Conservation (phyloP, 1,140 invertebrate genomes). For the Scylla paramamosain region DNA sequence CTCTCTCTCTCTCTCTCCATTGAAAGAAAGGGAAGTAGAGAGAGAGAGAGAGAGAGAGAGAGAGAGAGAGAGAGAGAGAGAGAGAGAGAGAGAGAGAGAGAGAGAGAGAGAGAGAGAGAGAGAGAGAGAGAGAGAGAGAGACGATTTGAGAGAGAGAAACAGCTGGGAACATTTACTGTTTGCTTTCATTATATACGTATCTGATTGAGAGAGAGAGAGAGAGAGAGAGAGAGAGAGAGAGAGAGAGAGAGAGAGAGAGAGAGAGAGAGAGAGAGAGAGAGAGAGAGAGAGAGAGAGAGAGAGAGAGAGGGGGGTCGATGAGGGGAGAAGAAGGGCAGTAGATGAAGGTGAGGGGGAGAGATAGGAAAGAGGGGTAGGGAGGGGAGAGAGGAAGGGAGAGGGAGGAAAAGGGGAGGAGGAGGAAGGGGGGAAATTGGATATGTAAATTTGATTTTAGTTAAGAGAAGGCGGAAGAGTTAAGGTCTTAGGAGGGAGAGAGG, state of each 20-base stretch:
- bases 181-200: constrained; percentile 21
- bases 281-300: neutral
- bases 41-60: too few relatives aligned
- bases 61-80: too few relatives aligned
- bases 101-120: too few relatives aligned
- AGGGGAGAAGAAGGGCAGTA: neutral
- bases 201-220: neutral
- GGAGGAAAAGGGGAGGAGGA: neutral
- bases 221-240: neutral
- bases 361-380: neutral
- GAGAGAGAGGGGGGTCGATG: neutral
- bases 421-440: constrained; percentile 43
- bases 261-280: neutral
- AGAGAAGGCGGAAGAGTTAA: constrained; percentile 36
- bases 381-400: neutral
- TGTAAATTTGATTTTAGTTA: constrained; percentile 54
- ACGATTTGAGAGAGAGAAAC: neutral
- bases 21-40: too few relatives aligned
- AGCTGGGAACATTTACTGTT: too few relatives aligned
- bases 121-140: neutral
- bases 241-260: neutral
- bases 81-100: too few relatives aligned
- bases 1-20: too few relatives aligned
- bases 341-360: neutral
- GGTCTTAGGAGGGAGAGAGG: neutral